Conservation (phyloP, 2,888 invertebrate species). For the Anthoptus insignis region DNA sequence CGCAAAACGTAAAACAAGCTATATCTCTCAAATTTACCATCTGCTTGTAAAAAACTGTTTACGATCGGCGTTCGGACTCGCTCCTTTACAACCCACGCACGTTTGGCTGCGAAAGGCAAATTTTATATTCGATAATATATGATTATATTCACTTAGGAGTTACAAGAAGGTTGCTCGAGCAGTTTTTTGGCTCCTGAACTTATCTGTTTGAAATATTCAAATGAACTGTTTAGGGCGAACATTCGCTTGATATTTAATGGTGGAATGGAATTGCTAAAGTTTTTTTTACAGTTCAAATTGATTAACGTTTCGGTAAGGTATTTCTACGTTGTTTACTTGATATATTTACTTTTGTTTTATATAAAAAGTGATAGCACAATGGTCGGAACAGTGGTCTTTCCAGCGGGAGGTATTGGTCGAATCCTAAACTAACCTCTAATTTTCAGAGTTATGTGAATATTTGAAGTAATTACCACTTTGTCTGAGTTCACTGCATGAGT, state of each 20-base stretch:
- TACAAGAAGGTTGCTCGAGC: slow-evolving; percentile 17
- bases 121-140: slow-evolving; percentile 49
- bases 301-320: too few relatives aligned
- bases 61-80: slow-evolving; percentile 28
- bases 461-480: too few relatives aligned
- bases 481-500: too few relatives aligned
- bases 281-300: too few relatives aligned
- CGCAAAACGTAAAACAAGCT: slow-evolving; percentile 6
- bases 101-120: slow-evolving; percentile 36
- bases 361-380: too few relatives aligned
- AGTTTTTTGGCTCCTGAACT: slow-evolving; percentile 30
- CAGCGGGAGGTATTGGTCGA: too few relatives aligned
- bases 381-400: too few relatives aligned
- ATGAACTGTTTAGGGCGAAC: slow-evolving; percentile 28
- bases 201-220: slow-evolving; percentile 38
- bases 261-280: neutral
- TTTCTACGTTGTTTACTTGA: too few relatives aligned
- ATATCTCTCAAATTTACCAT: slow-evolving; percentile 21
- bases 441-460: too few relatives aligned
- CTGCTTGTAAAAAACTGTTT: slow-evolving; percentile 19
- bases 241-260: slow-evolving; percentile 1
- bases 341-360: too few relatives aligned
- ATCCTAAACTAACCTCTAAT: too few relatives aligned
- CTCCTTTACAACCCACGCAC: slow-evolving; percentile 44
- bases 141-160: slow-evolving; percentile 46